Base-by-base conservation (phyloP, 2,113 vertebrate genomes). In the Sander lucioperca region DNA sequence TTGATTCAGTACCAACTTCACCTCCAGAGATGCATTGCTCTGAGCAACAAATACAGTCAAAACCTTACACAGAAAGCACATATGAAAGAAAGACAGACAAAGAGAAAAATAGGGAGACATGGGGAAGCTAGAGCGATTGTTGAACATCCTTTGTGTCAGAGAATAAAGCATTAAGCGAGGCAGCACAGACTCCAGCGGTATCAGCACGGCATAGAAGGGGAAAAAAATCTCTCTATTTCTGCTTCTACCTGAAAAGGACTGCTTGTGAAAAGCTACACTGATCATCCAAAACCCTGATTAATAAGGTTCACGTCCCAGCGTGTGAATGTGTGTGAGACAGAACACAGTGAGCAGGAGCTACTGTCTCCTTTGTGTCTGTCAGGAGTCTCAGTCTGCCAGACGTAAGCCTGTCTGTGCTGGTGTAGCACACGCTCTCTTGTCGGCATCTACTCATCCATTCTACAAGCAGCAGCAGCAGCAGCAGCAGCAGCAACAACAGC, bases 311-410 rank as follows among this genome's bases (percentile, higher is more conserved):
- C 50, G 69, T 48, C 36, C 76, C 70, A 50, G 43, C 50, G 11
- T 65, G 74, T 36, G 67, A 74, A 62, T 23, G 59, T 76, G 79
- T 69, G 54, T 61, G 50, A 82, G 74, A 75, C 69, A 74, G 59
- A 75, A 3, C 39, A 43, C 83, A 74, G 72, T 45, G 84, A 88
- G 87, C 68, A 21, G 43, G 58, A 90, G 82, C 39, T 74, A 50
- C 61, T 70, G 79, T 86, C 88, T 94, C 92, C 95, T 95, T 95
- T 95, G 93, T 95, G 95, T 95, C 94, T 95, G 70, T 88, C 86
- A 91, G 80, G 54, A 85, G 87, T 91, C 91, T 90, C 86, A 84
- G 93, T 83, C 93, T 89, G 92, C 89, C 93, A 94, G 94, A 94
- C 87, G 54, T 77, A 79, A 89, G 89, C 68, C 85, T 90, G 93